Evolutionary conservation across 2,797 vertebrate species (phyloP).

Genomic region (Bryconaethiops microstoma): DNA sequence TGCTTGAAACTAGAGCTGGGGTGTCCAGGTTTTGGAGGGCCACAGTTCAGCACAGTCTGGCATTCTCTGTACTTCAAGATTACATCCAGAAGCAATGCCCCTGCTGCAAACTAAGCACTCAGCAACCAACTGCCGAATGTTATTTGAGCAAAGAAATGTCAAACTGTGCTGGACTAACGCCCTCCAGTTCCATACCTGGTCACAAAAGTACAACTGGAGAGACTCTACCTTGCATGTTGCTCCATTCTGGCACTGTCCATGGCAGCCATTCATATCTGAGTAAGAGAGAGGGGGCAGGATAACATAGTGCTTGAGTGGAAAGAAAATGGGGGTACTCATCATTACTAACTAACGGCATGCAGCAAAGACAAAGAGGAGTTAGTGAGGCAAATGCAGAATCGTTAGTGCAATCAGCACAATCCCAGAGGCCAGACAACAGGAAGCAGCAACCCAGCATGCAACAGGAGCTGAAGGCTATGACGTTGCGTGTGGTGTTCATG

Average conservation of each 20-base stretch:
- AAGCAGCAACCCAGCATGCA: conserved; percentile 55
- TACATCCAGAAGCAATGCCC: not conserved
- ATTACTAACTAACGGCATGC: conserved; percentile 36
- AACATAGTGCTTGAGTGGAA: conserved; percentile 31
- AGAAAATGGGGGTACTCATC: conserved; percentile 43
- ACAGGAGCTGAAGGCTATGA: conserved; percentile 43
- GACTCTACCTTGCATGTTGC: conserved; percentile 87
- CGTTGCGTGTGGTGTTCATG: conserved; percentile 36
- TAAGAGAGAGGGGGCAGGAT: not conserved
- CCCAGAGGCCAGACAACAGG: conserved; percentile 18
- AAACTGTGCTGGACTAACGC: not conserved
- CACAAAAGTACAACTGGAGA: not conserved
- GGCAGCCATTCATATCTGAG: conserved; percentile 84
- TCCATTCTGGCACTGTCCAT: conserved; percentile 89
- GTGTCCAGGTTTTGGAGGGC: not conserved
- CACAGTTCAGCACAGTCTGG: not conserved
- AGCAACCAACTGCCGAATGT: not conserved
- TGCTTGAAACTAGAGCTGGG: not conserved
- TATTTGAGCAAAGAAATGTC: not conserved
- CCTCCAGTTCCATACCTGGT: not conserved
- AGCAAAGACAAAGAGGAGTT: conserved; percentile 43
- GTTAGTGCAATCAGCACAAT: conserved; percentile 41
- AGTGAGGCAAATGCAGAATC: conserved; percentile 40
- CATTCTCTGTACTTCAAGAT: not conserved
- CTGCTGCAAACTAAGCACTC: not conserved